A percentile compares a stretch with the other conserved stretches of the same genome.
Evolutionary conservation across 1,140 invertebrate species (phyloP).

Genomic region (Triops longicaudatus): DNA sequence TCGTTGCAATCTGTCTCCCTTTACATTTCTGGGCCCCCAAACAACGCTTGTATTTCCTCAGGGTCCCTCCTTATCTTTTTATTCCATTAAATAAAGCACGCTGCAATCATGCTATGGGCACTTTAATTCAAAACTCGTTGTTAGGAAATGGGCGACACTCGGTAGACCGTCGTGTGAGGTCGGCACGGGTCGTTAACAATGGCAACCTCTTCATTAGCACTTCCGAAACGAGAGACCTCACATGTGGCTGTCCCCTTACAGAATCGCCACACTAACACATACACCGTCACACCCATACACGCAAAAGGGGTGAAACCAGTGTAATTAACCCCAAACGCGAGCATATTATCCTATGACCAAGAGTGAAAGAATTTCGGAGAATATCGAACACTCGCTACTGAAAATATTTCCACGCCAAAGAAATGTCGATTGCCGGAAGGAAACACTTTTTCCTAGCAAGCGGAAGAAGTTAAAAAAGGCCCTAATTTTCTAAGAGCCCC

Average conservation of each 20-base stretch:
- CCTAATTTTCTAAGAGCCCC: not conserved
- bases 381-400: not conserved
- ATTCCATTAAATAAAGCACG: not conserved
- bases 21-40: not conserved
- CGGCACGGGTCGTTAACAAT: constrained; percentile 14
- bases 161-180: constrained; percentile 8
- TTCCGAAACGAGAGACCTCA: constrained; percentile 1
- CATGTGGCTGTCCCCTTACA: not conserved
- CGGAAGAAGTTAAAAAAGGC: not conserved
- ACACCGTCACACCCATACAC: not conserved
- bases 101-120: not conserved
- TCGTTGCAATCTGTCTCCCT: not conserved
- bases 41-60: not conserved
- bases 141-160: not conserved
- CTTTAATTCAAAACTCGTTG: constrained; percentile 6
- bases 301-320: not conserved
- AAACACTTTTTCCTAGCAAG: not conserved
- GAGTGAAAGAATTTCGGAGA: not conserved
- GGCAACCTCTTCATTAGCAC: constrained; percentile 11
- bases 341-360: not conserved
- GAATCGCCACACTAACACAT: not conserved
- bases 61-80: not conserved
- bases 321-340: not conserved
- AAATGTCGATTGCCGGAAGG: not conserved
- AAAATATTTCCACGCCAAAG: no score